Conservation (phyloP, 2,888 invertebrate species). For the Heliconius ismenius region DNA sequence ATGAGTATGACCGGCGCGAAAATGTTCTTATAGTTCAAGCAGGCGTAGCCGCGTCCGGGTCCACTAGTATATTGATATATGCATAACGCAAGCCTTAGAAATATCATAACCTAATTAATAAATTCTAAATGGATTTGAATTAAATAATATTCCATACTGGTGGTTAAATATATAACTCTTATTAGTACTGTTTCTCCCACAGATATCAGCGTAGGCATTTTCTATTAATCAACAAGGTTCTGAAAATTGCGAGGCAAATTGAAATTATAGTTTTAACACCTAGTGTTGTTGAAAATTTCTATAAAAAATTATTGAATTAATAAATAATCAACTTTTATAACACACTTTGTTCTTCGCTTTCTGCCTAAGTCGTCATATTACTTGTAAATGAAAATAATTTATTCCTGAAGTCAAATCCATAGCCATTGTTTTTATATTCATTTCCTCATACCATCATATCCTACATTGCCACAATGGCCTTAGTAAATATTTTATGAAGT, state of each 20-base stretch:
- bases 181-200: not conserved
- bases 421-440: not conserved
- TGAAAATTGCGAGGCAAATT: too few species aligned
- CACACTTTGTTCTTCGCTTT: too few species aligned
- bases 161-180: not conserved
- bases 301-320: too few species aligned
- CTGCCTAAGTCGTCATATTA: not conserved
- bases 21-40: too few species aligned
- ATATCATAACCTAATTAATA: constrained; percentile 12
- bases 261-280: too few species aligned
- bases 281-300: too few species aligned
- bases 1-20: too few species aligned
- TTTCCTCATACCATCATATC: not conserved
- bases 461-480: not conserved
- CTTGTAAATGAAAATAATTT: not conserved
- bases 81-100: not conserved
- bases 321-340: too few species aligned
- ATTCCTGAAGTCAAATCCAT: too few species aligned
- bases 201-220: too few species aligned
- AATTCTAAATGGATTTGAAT: not conserved
- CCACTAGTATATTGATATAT: not conserved
- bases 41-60: too few species aligned
- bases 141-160: not conserved
- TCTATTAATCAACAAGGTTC: too few species aligned
- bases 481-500: not conserved